Conservation (phyloP, 2,888 invertebrate species). For the Phymatocera aterrima region DNA sequence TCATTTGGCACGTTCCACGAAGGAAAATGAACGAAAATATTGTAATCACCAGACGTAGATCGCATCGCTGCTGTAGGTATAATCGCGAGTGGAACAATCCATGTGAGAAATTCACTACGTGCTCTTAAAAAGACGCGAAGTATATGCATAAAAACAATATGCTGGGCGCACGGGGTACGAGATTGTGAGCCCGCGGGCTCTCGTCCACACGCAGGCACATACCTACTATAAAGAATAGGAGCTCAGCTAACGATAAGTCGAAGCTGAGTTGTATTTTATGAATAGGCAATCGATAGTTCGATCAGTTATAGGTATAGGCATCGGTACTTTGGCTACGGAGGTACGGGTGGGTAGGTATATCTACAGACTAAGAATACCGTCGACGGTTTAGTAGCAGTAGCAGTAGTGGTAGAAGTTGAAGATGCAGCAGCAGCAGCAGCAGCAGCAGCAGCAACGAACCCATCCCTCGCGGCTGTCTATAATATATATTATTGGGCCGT, state of each 20-base stretch:
- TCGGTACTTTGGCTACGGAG: neutral
- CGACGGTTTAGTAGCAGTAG: too few species aligned
- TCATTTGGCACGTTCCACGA: too few species aligned
- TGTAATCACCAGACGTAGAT: too few species aligned
- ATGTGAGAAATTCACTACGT: neutral
- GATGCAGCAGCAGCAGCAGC: too few species aligned
- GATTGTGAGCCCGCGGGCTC: neutral
- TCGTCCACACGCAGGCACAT: too few species aligned
- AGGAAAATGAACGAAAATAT: too few species aligned
- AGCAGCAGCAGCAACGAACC: too few species aligned
- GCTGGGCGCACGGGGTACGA: neutral
- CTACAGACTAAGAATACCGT: too few species aligned
- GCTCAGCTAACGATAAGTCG: neutral
- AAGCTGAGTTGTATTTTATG: conserved; percentile 3
- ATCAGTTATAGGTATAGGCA: conserved; percentile 24
- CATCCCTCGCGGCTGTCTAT: neutral
- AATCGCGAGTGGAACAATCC: too few species aligned
- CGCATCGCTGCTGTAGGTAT: too few species aligned
- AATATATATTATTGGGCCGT: neutral
- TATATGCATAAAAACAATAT: neutral
- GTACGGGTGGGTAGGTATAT: neutral
- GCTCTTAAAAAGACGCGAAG: neutral
- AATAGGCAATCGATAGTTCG: conserved; percentile 35
- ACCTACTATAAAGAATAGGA: neutral
- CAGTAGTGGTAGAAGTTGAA: too few species aligned